Conservation (phyloP, 2,797 vertebrate species). For the Epinephelus awoara region DNA sequence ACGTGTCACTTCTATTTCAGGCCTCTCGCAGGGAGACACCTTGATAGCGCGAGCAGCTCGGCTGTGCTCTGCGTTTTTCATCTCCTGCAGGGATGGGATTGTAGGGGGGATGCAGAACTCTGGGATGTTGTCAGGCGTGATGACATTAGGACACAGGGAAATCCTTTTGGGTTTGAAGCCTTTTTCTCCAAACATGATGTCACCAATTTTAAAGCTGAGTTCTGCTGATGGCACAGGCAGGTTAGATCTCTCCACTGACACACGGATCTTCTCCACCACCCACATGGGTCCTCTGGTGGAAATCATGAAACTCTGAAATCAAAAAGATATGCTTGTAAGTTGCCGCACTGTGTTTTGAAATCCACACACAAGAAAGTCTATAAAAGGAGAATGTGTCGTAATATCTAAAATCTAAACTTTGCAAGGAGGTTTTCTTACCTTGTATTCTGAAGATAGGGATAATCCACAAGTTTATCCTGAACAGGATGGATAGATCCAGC, state of each 20-base stretch:
- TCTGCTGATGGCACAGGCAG: slow-evolving; percentile 79
- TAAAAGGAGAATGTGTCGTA: not conserved
- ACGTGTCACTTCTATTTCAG: slow-evolving; percentile 59
- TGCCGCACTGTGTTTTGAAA: no score
- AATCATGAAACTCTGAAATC: slow-evolving; percentile 47
- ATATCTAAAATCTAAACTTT: slow-evolving; percentile 1
- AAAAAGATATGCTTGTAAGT: slow-evolving; percentile 3
- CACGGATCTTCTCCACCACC: slow-evolving; percentile 86
- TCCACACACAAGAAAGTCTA: not conserved
- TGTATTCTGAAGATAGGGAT: slow-evolving; percentile 43
- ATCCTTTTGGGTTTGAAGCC: slow-evolving; percentile 77
- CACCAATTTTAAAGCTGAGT: slow-evolving; percentile 81
- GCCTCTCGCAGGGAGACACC: slow-evolving; percentile 63
- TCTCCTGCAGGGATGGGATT: slow-evolving; percentile 79
- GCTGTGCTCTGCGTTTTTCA: slow-evolving; percentile 68
- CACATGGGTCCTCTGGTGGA: slow-evolving; percentile 78
- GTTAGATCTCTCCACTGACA: slow-evolving; percentile 85
- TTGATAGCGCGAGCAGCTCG: slow-evolving; percentile 58
- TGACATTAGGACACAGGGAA: slow-evolving; percentile 90
- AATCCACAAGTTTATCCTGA: slow-evolving; percentile 54
- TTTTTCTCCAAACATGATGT: slow-evolving; percentile 87
- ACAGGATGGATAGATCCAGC: slow-evolving; percentile 29
- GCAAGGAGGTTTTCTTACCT: slow-evolving; percentile 70
- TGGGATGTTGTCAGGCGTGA: slow-evolving; percentile 95
- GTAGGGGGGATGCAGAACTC: slow-evolving; percentile 95